These are phyloP conservation scores for Anomalospiza imberbis DNA, from an alignment of 2,797 vertebrate genomes.

Conservation along the genomic window DNA sequence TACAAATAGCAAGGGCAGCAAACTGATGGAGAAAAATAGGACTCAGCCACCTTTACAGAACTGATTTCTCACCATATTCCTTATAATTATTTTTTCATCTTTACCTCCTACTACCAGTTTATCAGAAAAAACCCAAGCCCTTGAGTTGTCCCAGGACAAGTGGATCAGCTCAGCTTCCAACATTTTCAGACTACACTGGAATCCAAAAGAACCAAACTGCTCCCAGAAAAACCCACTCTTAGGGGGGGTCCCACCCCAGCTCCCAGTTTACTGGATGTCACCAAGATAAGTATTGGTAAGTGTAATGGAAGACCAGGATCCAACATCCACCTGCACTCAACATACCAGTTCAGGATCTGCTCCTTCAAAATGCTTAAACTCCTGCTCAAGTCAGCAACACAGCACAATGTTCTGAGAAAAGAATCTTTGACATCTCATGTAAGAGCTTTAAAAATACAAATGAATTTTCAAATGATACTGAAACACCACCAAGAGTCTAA, in stretches of 20 bases:
- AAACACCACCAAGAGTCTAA: neutral
- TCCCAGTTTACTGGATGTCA: neutral
- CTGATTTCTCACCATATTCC: neutral
- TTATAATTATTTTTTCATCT: neutral
- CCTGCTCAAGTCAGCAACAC: neutral
- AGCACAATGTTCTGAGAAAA: neutral
- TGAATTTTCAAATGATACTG: neutral
- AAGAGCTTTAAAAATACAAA: neutral
- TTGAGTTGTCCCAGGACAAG: neutral
- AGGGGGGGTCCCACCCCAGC: neutral
- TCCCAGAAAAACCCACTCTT: neutral
- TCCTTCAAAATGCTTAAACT: neutral
- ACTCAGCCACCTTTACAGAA: neutral
- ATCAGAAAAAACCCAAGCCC: neutral
- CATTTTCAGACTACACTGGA: neutral
- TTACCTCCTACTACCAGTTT: neutral
- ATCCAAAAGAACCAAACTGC: neutral
- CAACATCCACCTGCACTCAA: neutral
- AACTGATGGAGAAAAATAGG: neutral
- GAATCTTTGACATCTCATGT: fast-evolving
- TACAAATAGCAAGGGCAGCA: neutral
- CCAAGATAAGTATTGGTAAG: neutral
- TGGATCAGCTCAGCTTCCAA: neutral
- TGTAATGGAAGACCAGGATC: neutral
- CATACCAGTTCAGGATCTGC: neutral